Evolutionary conservation across 1,140 invertebrate species (phyloP), one percentile per base, ranked within the genome.

Genomic region (Listronotus oregonensis): DNA sequence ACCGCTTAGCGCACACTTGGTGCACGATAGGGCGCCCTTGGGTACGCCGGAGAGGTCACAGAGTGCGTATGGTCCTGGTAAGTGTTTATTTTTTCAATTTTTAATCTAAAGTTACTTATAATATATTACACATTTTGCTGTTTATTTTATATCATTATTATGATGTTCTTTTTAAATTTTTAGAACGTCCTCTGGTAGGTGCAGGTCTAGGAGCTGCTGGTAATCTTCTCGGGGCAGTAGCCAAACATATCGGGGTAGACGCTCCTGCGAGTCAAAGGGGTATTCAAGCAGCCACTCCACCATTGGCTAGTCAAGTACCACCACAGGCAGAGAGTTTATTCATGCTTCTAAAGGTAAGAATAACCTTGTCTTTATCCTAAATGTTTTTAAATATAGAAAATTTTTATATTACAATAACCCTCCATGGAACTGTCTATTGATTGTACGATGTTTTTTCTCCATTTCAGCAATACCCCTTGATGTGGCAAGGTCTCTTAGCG

Each of bases 401-500:
- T 27, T 27, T 27, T 27, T 27, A 3, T 27, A 5, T 1, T 27
- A 27, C 21, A 27, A 27, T 27, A 27, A 5, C 2, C 21, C 21
- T 27, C 21, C 21, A 27, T 27, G 21, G 21, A 27, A 27, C 2
- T 27, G 2, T 27, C 5, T 5, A 27, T 27, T 27, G 21, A 27
- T 27, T 27, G 5, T 27, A 27, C 1, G 5, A 27, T 27, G 21
- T 5, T 27, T 27, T 27, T 27, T 27, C 21, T 27, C 2, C 21
- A 27, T 27, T 27, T 27, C 5, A 27, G 85, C 87, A 91, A 31
- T 96, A 96, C 80, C 93, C 94, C 0, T 90, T 97, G 27, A 93
- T 97, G 89, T 99, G 96, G 96, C 94, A 97, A 83, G 96, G 96
- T 1, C 79, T 95, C 37, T 79, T 99, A 68, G 95, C 93, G 0